Evolutionary conservation across 1,140 invertebrate species (phyloP).

Genomic region (Drosophila lacertosa): DNA sequence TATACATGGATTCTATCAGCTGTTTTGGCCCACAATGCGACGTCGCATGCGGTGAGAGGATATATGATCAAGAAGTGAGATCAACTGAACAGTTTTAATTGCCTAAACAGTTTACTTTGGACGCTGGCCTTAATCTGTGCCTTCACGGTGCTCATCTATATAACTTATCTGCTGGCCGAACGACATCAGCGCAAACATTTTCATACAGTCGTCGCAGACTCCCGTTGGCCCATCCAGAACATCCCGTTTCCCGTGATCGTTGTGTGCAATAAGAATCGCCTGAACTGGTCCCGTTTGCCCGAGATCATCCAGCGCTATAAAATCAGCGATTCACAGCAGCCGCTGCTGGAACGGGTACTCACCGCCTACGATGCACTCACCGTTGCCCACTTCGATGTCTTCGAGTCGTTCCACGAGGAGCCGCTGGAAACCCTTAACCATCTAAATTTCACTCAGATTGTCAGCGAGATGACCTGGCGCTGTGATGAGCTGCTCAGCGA

Average conservation of each 20-base stretch:
- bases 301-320: slow-evolving; percentile 47
- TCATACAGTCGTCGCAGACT: slow-evolving; percentile 56
- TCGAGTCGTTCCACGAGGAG: slow-evolving; percentile 15
- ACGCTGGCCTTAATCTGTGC: slow-evolving; percentile 48
- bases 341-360: slow-evolving; percentile 47
- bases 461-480: slow-evolving; percentile 62
- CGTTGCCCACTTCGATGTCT: slow-evolving; percentile 52
- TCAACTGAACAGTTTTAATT: background rate
- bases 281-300: slow-evolving; percentile 70
- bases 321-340: slow-evolving; percentile 22
- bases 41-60: slow-evolving; percentile 59
- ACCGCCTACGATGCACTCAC: slow-evolving; percentile 59
- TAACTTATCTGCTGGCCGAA: slow-evolving; percentile 50
- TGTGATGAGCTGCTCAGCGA: slow-evolving; percentile 59
- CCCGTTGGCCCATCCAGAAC: slow-evolving; percentile 53
- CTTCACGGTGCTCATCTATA: slow-evolving; percentile 53
- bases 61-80: too few relatives aligned
- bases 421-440: slow-evolving; percentile 51
- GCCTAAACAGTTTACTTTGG: slow-evolving; percentile 18
- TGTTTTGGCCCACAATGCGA: slow-evolving; percentile 60
- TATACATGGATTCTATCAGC: slow-evolving; percentile 61
- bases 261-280: slow-evolving; percentile 73
- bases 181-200: slow-evolving; percentile 59
- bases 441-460: slow-evolving; percentile 69
- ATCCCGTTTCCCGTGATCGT: slow-evolving; percentile 72